Evolutionary conservation across 2,113 vertebrate genomes (phyloP).

Genomic region (Cromileptes altivelis): DNA sequence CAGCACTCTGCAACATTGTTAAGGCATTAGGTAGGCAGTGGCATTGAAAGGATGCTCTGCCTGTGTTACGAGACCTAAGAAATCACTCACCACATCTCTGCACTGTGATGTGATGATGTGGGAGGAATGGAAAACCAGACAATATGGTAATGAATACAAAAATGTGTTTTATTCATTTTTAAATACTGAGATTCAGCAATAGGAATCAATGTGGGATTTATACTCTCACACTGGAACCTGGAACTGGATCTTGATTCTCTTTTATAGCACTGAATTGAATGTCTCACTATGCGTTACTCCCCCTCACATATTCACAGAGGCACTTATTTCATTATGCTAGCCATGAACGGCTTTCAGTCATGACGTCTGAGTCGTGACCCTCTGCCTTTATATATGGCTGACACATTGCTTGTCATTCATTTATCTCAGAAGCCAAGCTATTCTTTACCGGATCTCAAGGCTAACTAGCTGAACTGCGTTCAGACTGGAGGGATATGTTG

Average conservation of each 20-base stretch:
- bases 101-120: not conserved
- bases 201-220: not conserved
- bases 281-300: constrained; percentile 14
- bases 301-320: constrained; percentile 11
- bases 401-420: constrained; percentile 18
- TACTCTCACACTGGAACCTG: not conserved
- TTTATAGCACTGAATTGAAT: constrained; percentile 2
- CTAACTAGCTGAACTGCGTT: not conserved
- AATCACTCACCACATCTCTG: constrained; percentile 14
- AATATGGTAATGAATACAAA: not conserved
- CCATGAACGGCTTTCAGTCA: constrained; percentile 1
- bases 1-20: constrained; percentile 3
- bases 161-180: not conserved
- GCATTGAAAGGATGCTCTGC: not conserved
- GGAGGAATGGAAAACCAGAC: not conserved
- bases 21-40: not conserved
- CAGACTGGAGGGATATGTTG: not conserved
- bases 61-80: not conserved
- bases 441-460: not conserved
- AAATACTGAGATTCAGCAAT: not conserved
- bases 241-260: not conserved
- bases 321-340: constrained; percentile 25
- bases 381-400: constrained; percentile 16
- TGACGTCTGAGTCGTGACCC: constrained; percentile 12
- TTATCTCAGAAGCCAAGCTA: constrained; percentile 7